Evolutionary conservation across 2,888 invertebrate genomes (phyloP).

Genomic region (Itoplectis maculator): DNA sequence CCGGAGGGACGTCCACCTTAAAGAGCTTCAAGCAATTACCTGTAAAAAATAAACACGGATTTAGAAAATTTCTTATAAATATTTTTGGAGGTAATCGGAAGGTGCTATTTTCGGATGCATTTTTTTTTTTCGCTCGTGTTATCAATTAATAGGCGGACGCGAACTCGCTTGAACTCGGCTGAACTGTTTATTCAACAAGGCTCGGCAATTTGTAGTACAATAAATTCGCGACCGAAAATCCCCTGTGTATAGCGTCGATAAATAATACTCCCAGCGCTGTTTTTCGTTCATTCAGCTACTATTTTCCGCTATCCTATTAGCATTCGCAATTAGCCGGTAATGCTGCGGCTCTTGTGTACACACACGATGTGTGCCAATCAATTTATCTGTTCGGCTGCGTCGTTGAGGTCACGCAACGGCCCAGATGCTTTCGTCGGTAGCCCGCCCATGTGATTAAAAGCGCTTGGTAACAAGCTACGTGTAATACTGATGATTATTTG

Average conservation of each 20-base stretch:
- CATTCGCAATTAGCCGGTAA: slow-evolving; percentile 39
- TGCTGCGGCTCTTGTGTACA: neutral
- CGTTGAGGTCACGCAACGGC: slow-evolving; percentile 40
- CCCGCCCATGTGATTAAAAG: slow-evolving; percentile 57
- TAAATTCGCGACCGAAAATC: neutral
- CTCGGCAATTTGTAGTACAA: neutral
- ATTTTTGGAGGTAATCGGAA: slow-evolving; percentile 2
- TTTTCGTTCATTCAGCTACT: neutral
- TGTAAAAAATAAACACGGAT: slow-evolving; percentile 57
- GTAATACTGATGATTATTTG: slow-evolving; percentile 55
- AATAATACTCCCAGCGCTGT: neutral
- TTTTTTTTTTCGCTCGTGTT: neutral
- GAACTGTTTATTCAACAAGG: neutral
- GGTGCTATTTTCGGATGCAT: neutral
- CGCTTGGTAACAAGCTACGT: slow-evolving; percentile 54
- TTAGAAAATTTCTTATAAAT: neutral
- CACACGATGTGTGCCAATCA: slow-evolving; percentile 46
- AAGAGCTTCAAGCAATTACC: slow-evolving; percentile 74
- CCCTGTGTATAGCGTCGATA: neutral
- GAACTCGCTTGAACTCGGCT: neutral
- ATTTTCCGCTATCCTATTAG: neutral
- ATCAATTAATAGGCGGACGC: neutral
- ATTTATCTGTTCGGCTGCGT: slow-evolving; percentile 48
- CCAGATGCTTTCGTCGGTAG: neutral
- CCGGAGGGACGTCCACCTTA: slow-evolving; percentile 77